A percentile compares a stretch with the other conserved stretches of the same genome.
phyloP scores from a whole-genome alignment of 1,140 invertebrate species.

The Meloidogyne hapla region DNA sequence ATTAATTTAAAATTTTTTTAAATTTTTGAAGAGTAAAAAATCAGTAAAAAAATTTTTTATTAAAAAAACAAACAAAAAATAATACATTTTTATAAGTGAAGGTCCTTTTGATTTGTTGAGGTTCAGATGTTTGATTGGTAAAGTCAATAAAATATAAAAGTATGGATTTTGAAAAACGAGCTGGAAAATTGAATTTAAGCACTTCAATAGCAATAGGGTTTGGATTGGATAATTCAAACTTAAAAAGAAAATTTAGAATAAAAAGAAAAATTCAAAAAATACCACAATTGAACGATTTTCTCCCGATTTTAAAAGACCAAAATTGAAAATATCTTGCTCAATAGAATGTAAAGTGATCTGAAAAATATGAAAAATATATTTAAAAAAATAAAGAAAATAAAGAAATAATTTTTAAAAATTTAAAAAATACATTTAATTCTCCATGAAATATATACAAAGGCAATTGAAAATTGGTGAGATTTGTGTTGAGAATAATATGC shows the following conservation, averaged over 20 bases:
- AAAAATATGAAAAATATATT: constrained; percentile 36
- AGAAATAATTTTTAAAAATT: constrained; percentile 12
- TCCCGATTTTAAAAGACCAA: constrained; percentile 75
- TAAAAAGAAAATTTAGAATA: too few relatives aligned
- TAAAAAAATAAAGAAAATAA: constrained; percentile 13
- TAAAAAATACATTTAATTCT: constrained; percentile 67
- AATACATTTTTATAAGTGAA: not conserved
- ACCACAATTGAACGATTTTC: constrained; percentile 70
- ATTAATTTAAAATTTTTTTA: not conserved
- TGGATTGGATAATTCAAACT: constrained; percentile 39
- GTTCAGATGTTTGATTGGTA: not conserved
- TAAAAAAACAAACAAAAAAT: too few relatives aligned
- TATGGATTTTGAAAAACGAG: not conserved
- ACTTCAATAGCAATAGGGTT: constrained; percentile 35
- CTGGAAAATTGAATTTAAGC: constrained; percentile 4
- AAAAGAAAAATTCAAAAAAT: not conserved
- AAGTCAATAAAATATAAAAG: not conserved
- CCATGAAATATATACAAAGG: constrained; percentile 77
- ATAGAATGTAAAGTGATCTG: constrained; percentile 66
- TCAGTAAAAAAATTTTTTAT: too few relatives aligned
- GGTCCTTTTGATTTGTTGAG: not conserved
- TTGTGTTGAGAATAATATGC: constrained; percentile 73
- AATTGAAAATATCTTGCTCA: constrained; percentile 72
- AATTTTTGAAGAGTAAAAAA: too few relatives aligned
- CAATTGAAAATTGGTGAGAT: constrained; percentile 74